phyloP scores from a whole-genome alignment of 2,113 vertebrate species.

The Tretioscincus oriximinensis region DNA sequence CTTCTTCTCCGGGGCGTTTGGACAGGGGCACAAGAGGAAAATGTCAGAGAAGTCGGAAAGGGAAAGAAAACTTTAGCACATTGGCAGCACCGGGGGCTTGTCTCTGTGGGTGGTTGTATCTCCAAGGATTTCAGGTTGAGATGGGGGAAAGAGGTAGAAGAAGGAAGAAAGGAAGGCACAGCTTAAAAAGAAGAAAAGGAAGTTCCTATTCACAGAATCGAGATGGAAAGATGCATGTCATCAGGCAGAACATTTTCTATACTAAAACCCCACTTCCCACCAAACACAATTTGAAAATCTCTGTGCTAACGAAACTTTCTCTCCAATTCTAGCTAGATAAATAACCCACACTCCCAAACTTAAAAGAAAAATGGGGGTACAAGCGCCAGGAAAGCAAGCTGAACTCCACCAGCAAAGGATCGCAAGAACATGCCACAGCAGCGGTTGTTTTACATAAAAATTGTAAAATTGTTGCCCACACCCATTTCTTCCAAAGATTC shows the following conservation, averaged over 20 bases:
- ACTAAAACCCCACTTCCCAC: fast-evolving
- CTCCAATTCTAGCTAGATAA: fast-evolving
- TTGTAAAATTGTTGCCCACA: too few species aligned
- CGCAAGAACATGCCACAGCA: neutral
- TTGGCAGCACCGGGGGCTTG: neutral
- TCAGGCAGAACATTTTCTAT: fast-evolving
- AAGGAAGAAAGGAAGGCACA: fast-evolving
- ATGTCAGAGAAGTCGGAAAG: neutral
- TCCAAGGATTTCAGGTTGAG: neutral
- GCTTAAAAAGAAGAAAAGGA: neutral
- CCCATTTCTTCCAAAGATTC: neutral
- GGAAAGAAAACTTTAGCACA: neutral
- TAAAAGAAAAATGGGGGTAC: neutral
- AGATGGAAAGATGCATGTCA: fast-evolving
- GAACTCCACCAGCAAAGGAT: neutral
- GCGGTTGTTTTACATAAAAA: neutral
- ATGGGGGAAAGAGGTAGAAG: neutral
- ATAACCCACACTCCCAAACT: neutral
- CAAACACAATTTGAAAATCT: fast-evolving
- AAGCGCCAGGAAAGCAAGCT: neutral
- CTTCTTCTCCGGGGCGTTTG: neutral
- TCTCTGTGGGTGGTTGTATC: neutral
- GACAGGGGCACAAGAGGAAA: neutral
- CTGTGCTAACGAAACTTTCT: neutral
- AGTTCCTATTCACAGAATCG: neutral